These are phyloP conservation scores for Danio aesculapii DNA, from an alignment of 2,797 vertebrate genomes.

Conservation along the genomic window DNA sequence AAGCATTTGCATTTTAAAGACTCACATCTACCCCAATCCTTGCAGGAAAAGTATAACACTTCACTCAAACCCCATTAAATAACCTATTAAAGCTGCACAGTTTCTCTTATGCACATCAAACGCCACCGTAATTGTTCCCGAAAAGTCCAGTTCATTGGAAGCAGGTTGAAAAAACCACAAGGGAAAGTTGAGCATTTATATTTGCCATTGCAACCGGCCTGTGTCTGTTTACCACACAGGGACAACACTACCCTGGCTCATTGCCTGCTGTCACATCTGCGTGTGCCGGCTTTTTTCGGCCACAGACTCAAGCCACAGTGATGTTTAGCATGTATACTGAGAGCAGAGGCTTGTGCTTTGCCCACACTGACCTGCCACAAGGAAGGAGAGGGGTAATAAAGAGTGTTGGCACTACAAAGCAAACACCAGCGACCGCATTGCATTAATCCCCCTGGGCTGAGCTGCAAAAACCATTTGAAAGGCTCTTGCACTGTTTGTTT, in stretches of 20 bases:
- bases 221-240: conserved; percentile 20
- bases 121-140: conserved; percentile 14
- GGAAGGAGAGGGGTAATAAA: conserved; percentile 22
- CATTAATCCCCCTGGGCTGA: conserved; percentile 49
- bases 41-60: not conserved
- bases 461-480: conserved; percentile 51
- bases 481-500: conserved; percentile 48
- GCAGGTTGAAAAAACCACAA: conserved; percentile 43
- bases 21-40: conserved; percentile 1
- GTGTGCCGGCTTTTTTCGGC: not conserved
- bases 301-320: conserved; percentile 36
- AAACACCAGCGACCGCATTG: conserved; percentile 49
- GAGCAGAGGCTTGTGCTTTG: conserved; percentile 23
- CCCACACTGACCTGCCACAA: conserved; percentile 33
- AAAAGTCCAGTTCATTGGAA: conserved; percentile 51
- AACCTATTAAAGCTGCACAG: conserved; percentile 26
- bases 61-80: conserved; percentile 15
- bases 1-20: conserved; percentile 47
- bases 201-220: not conserved
- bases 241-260: conserved; percentile 26
- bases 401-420: conserved; percentile 29
- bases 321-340: conserved; percentile 38
- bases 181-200: conserved; percentile 33
- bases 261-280: conserved; percentile 39
- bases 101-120: conserved; percentile 33